Evolutionary conservation across 2,113 vertebrate genomes (phyloP), one percentile per base, ranked within the genome.

Genomic region (Petromus typicus): DNA sequence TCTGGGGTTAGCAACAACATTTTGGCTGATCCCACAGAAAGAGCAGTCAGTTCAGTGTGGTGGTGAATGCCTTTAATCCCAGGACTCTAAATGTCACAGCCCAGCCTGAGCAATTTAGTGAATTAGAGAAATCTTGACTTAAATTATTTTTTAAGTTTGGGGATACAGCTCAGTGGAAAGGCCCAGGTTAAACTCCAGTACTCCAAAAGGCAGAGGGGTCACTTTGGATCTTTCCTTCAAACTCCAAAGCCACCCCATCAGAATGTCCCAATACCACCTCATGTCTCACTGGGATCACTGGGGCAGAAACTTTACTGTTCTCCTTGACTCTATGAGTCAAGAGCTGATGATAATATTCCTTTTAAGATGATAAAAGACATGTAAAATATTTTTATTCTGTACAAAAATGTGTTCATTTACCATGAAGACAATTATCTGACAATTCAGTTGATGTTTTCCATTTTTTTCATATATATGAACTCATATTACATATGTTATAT

Each of bases 251-350:
- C 40, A 51, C 7, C 43, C 59, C 37, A 11, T 27, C 25, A 57
- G 23, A 81, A 23, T 23, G 13, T 37, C 18, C 32, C 43, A 30
- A 20, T 43, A 30, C 7, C 45, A 61, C 17, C 6, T 45, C 3
- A 0, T 40, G 16, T 37, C 48, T 86, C 32, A 11, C 23, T 32
- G 34, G n/a, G 14, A 30, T 20, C 5, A 7, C 1, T 4, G 56
- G 45, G 1, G 37, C 3, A 40, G 32, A 7, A 16, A 0, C 10
- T 13, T 63, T 30, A 23, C 17, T 61, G 3, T 1, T 73, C 32
- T 57, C 22, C 11, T 48, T n/a, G 20, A 5, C 51, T 83, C 67
- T 32, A 22, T 23, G 64, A 20, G 43, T 2, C 25, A 67, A 17
- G 23, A 2, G 59, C 57, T 16, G 14, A 34, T 63, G 30, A 7